phyloP scores from a whole-genome alignment of 2,888 invertebrate genomes.

The Spodoptera exigua region DNA sequence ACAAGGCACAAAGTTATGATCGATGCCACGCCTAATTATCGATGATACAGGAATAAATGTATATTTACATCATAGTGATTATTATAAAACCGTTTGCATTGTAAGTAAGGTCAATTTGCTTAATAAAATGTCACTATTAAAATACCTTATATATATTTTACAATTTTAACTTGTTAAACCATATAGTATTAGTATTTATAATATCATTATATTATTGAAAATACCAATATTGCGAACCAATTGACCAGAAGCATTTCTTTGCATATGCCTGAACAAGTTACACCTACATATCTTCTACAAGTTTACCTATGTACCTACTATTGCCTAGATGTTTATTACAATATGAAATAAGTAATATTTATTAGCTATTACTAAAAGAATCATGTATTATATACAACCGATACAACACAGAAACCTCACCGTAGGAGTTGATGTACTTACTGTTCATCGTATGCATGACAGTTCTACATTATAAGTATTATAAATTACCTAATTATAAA shows the following conservation, averaged over 20 bases:
- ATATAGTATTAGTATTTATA: conserved; percentile 21
- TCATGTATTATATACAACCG: conserved; percentile 21
- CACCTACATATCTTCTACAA: conserved; percentile 58
- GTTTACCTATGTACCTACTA: conserved; percentile 43
- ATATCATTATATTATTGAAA: conserved; percentile 6
- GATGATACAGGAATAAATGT: conserved; percentile 46
- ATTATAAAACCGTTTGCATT: conserved; percentile 40
- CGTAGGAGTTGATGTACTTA: conserved; percentile 27
- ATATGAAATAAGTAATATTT: conserved; percentile 39
- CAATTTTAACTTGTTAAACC: conserved; percentile 12
- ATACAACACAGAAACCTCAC: conserved; percentile 53
- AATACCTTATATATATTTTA: conserved; percentile 23
- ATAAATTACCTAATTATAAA: conserved; percentile 17
- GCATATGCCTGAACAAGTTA: conserved; percentile 26
- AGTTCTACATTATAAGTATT: conserved; percentile 26
- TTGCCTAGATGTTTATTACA: conserved; percentile 42
- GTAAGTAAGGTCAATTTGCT: conserved; percentile 41
- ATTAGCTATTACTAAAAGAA: conserved; percentile 23
- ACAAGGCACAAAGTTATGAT: conserved; percentile 19
- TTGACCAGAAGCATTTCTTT: conserved; percentile 19
- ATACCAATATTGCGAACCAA: conserved; percentile 1
- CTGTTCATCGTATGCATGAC: conserved; percentile 26
- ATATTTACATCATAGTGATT: conserved; percentile 28
- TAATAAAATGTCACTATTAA: conserved; percentile 11
- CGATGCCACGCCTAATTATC: conserved; percentile 31